Evolutionary conservation across 2,888 invertebrate genomes (phyloP).

Genomic region (Julus scandinavius): DNA sequence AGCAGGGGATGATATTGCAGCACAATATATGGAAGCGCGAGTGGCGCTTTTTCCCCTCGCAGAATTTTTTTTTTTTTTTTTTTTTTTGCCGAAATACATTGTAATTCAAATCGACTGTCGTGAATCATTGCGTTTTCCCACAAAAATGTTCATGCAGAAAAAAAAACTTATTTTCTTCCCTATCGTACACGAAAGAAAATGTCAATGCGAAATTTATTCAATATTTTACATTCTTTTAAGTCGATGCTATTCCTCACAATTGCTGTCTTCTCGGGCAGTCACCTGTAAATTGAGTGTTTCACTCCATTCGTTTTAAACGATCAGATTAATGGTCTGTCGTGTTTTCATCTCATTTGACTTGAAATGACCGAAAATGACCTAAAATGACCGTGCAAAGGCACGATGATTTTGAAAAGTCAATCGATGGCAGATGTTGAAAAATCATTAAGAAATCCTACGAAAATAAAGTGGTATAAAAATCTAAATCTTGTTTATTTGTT

Average conservation of each 20-base stretch:
- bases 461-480: too few relatives aligned
- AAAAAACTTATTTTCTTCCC: neutral
- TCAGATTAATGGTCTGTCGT: neutral
- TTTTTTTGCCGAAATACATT: neutral
- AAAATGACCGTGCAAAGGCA: too few relatives aligned
- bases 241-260: neutral
- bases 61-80: neutral
- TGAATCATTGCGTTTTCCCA: constrained; percentile 36
- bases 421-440: too few relatives aligned
- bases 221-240: neutral
- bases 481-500: too few relatives aligned
- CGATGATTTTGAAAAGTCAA: too few relatives aligned
- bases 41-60: neutral
- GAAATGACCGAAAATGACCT: constrained; percentile 20
- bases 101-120: constrained; percentile 37
- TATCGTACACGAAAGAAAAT: neutral
- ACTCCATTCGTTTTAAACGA: neutral
- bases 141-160: neutral
- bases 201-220: neutral
- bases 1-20: constrained; percentile 47
- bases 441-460: too few relatives aligned
- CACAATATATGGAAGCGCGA: neutral
- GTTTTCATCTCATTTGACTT: neutral
- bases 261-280: neutral
- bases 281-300: neutral